Evolutionary conservation across 2,888 invertebrate genomes (phyloP), one percentile per base, ranked within the genome.

Genomic region (Dicyrtoma fusca): DNA sequence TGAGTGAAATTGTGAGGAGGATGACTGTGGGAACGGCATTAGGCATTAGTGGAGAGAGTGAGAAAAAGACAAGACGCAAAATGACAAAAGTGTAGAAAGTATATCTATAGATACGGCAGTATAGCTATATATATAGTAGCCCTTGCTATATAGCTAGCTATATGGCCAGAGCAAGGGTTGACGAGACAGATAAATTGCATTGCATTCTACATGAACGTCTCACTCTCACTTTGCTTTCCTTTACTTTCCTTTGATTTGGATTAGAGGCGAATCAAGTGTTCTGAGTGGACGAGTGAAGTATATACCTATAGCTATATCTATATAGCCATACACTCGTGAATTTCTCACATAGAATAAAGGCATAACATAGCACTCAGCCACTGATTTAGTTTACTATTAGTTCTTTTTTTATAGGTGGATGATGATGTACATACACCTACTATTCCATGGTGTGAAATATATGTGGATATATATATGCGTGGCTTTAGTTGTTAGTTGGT

Each of bases 181-280:
- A 25, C 21, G 63, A 45, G 57, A 45, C 5, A 34, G 26, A 21
- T 26, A 34, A 34, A 34, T 34, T 63, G 69, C 61, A 72, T 71
- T 75, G 70, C 75, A 73, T 71, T 72, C 72, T 72, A 64, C 69
- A 72, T 61, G 62, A 63, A 69, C 71, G 71, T 71, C 71, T 71
- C 71, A n/a, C n/a, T n/a, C n/a, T n/a, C n/a, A n/a, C n/a, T n/a
- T n/a, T n/a, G n/a, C n/a, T n/a, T n/a, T n/a, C n/a, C n/a, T n/a
- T n/a, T n/a, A n/a, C n/a, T 34, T 8, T 34, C 34, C 34, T 34
- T 34, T 34, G 34, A 34, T 64, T 69, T 66, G 69, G 74, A 72
- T 72, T 72, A 69, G 53, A 64, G 21, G 51, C 13, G 19, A 34
- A 34, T 34, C 34, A 34, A 34, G 34, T 34, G 34, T 34, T 34